Conservation (phyloP, 2,113 vertebrate genomes). For the Xiphophorus hellerii region DNA sequence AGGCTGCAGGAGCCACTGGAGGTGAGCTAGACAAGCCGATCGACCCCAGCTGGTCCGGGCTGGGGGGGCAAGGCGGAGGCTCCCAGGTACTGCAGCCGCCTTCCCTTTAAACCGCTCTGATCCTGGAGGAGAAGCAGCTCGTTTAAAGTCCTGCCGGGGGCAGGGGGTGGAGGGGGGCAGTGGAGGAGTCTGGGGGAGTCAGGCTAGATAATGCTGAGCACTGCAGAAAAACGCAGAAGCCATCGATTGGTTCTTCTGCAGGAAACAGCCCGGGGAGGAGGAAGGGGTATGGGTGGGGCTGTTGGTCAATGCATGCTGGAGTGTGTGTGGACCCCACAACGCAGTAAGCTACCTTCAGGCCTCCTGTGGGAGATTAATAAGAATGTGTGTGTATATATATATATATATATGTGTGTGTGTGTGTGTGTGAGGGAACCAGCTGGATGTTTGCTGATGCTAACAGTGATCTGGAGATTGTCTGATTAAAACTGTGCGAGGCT, state of each 20-base stretch:
- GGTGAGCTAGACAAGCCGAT: constrained; percentile 53
- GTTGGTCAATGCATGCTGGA: constrained; percentile 50
- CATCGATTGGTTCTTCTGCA: constrained; percentile 66
- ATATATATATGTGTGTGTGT: too few species aligned
- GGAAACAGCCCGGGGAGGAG: constrained; percentile 29
- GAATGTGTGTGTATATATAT: too few species aligned
- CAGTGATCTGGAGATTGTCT: constrained; percentile 51
- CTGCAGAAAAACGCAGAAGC: constrained; percentile 52
- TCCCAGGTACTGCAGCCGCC: constrained; percentile 41
- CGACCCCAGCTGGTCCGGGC: constrained; percentile 55
- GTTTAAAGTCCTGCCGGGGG: constrained; percentile 68
- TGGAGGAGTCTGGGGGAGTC: constrained; percentile 9
- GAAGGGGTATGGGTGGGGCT: constrained; percentile 20
- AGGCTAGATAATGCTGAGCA: constrained; percentile 67
- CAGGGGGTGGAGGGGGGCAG: constrained; percentile 16
- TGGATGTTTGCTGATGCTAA: constrained; percentile 45
- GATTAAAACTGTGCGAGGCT: constrained; percentile 19
- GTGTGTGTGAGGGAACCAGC: constrained; percentile 38
- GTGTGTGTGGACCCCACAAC: not conserved
- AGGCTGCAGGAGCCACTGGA: constrained; percentile 45
- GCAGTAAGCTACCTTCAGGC: too few species aligned
- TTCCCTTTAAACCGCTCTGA: constrained; percentile 47
- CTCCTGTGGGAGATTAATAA: too few species aligned
- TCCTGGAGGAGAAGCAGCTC: constrained; percentile 53
- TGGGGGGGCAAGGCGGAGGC: not conserved